Conservation (phyloP, 2,113 vertebrate genomes). For the Caranx melampygus region DNA sequence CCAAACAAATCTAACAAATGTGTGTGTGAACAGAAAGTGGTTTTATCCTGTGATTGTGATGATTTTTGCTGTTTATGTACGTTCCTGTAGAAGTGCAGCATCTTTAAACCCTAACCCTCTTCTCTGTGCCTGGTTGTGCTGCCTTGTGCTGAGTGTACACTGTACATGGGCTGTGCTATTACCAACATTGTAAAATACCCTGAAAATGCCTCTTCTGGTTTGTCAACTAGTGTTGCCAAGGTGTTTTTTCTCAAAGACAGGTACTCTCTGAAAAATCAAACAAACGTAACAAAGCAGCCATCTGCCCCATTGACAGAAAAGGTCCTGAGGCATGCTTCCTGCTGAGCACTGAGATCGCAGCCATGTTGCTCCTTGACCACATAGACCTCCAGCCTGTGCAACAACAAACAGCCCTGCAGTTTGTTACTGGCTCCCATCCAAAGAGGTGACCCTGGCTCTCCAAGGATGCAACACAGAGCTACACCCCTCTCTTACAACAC, state of each 20-base stretch:
- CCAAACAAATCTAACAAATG: too few species aligned
- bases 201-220: neutral
- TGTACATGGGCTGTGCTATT: neutral
- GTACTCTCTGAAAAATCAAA: constrained; percentile 25
- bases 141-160: neutral
- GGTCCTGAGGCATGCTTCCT: constrained; percentile 36
- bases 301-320: constrained; percentile 61
- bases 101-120: neutral
- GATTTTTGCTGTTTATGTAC: neutral
- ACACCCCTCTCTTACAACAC: constrained; percentile 31
- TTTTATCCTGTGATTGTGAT: neutral
- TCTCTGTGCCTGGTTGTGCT: neutral
- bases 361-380: constrained; percentile 58
- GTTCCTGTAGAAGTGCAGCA: neutral
- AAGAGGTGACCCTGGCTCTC: constrained; percentile 55
- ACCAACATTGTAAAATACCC: neutral
- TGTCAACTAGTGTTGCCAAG: neutral
- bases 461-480: constrained; percentile 44
- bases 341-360: constrained; percentile 50
- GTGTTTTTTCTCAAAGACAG: constrained; percentile 7
- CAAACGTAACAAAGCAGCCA: constrained; percentile 43
- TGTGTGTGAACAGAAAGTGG: neutral
- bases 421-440: constrained; percentile 53
- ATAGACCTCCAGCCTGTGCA: constrained; percentile 20
- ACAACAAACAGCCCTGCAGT: constrained; percentile 51